phyloP scores from a whole-genome alignment of 2,113 vertebrate species.

The Antechinus flavipes region DNA sequence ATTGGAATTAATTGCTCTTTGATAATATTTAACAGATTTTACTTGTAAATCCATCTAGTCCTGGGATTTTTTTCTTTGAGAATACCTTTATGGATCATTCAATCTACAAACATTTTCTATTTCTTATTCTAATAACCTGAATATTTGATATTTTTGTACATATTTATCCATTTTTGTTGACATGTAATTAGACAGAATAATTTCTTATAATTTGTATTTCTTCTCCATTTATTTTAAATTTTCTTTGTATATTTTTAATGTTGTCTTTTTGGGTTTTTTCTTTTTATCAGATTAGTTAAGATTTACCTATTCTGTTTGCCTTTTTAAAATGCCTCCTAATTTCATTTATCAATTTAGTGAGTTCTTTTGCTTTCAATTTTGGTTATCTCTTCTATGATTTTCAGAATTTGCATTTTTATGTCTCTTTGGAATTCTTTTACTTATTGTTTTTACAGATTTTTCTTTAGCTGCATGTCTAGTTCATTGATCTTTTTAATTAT shows the following conservation, averaged over 20 bases:
- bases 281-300: too few relatives aligned
- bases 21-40: neutral
- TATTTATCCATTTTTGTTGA: neutral
- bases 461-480: neutral
- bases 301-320: neutral
- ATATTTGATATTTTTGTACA: neutral
- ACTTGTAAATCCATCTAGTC: neutral
- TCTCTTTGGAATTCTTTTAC: neutral
- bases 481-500: neutral
- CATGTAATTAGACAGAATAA: neutral
- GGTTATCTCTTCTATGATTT: neutral
- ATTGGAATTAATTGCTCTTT: neutral
- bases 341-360: neutral
- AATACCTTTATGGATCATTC: neutral
- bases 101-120: neutral
- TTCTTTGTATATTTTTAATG: neutral
- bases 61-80: neutral
- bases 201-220: neutral
- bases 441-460: neutral
- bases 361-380: neutral
- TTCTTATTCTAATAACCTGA: neutral
- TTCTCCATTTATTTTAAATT: neutral
- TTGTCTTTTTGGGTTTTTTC: neutral
- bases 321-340: neutral
- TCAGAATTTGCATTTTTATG: neutral